phyloP scores from a whole-genome alignment of 2,888 invertebrate species.

The Rhamphomyia laevipes region DNA sequence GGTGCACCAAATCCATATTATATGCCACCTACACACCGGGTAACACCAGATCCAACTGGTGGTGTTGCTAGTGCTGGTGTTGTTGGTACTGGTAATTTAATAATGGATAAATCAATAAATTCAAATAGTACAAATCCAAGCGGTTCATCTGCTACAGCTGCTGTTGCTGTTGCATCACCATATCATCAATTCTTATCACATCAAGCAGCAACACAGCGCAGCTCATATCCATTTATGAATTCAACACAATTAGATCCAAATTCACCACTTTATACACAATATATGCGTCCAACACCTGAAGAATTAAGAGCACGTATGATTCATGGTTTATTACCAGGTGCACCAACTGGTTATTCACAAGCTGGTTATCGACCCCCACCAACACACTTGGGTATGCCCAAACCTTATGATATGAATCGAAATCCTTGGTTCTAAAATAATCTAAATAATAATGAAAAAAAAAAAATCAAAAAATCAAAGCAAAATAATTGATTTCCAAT shows the following conservation, averaged over 20 bases:
- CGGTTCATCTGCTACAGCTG: slow-evolving; percentile 38
- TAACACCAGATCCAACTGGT: slow-evolving; percentile 18
- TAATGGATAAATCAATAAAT: too few relatives aligned
- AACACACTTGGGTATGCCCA: slow-evolving; percentile 49
- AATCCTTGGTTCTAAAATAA: slow-evolving; percentile 55
- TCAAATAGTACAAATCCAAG: background rate
- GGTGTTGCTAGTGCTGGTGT: slow-evolving; percentile 16
- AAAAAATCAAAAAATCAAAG: too few relatives aligned
- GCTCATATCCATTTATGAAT: slow-evolving; percentile 50
- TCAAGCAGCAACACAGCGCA: slow-evolving; percentile 42
- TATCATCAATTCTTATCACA: slow-evolving; percentile 51
- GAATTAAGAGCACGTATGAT: slow-evolving; percentile 51
- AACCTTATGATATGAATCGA: slow-evolving; percentile 59
- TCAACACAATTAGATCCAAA: slow-evolving; percentile 45
- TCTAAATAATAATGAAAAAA: background rate
- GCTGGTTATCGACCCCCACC: slow-evolving; percentile 46
- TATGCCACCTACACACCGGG: slow-evolving; percentile 26
- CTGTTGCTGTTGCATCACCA: slow-evolving; percentile 36
- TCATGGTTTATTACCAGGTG: slow-evolving; percentile 30
- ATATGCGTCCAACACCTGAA: slow-evolving; percentile 52
- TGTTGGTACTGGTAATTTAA: slow-evolving; percentile 6
- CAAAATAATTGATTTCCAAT: too few relatives aligned
- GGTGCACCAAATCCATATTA: slow-evolving; percentile 51
- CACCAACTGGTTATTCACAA: slow-evolving; percentile 47
- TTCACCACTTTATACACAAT: slow-evolving; percentile 61